Evolutionary conservation across 2,888 invertebrate genomes (phyloP).

Genomic region (Ectemnius lituratus): DNA sequence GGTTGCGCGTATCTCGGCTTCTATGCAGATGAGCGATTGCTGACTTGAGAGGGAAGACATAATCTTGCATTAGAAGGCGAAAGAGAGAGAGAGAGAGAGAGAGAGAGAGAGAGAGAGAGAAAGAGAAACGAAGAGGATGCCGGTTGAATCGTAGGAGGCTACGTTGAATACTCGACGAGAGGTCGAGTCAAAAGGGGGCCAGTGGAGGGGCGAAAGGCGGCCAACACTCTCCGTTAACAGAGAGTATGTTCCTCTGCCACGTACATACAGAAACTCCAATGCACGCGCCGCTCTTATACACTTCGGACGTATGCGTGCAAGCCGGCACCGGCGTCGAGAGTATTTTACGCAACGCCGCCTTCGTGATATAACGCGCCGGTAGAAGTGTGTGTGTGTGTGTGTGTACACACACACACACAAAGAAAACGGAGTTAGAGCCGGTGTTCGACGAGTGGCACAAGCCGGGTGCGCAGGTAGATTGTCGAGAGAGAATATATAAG

Average conservation of each 20-base stretch:
- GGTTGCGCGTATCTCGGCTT: constrained; percentile 29
- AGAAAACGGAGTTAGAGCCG: no score
- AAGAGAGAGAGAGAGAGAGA: not conserved
- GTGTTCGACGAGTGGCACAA: not conserved
- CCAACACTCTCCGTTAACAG: constrained; percentile 55
- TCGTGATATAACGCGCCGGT: constrained; percentile 61
- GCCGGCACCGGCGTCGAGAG: constrained; percentile 40
- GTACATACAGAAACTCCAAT: not conserved
- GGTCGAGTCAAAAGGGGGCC: constrained; percentile 51
- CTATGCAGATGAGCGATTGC: no score
- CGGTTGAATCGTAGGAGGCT: constrained; percentile 26
- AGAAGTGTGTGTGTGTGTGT: constrained; percentile 15
- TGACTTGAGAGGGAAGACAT: no score
- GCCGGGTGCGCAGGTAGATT: not conserved
- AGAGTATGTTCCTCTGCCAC: constrained; percentile 34
- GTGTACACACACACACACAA: no score
- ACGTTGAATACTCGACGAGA: constrained; percentile 12
- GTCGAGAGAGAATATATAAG: not conserved
- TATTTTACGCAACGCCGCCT: constrained; percentile 66
- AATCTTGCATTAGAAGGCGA: constrained; percentile 24
- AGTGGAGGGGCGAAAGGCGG: constrained; percentile 65
- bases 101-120: not conserved
- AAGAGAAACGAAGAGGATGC: constrained; percentile 24
- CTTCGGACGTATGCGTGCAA: no score
- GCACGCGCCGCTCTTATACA: no score